These are phyloP conservation scores for Ellobius talpinus DNA, from an alignment of 2,113 vertebrate genomes.

Conservation along the genomic window DNA sequence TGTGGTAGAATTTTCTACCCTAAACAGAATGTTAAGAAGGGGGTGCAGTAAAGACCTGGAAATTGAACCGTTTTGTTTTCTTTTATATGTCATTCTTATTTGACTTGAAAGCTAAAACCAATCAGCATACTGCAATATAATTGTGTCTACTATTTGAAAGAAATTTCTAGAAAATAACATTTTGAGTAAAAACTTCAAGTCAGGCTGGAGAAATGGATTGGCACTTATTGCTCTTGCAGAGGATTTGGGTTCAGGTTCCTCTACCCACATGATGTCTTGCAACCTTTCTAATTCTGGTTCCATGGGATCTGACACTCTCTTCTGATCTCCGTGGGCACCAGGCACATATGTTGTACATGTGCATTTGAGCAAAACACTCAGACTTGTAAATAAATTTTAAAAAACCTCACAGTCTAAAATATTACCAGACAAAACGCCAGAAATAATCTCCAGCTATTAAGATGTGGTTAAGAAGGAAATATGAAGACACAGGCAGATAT, in stretches of 20 bases:
- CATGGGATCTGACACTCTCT: neutral
- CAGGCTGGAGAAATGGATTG: neutral
- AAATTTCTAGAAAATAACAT: slow-evolving; percentile 38
- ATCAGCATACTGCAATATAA: slow-evolving; percentile 24
- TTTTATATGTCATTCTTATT: slow-evolving; percentile 61
- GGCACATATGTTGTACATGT: neutral
- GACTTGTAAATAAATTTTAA: neutral
- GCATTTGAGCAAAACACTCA: neutral
- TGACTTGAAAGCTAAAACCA: slow-evolving; percentile 16
- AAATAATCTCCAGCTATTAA: neutral
- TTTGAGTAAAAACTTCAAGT: slow-evolving; percentile 33
- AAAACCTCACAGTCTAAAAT: neutral
- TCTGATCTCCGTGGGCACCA: neutral
- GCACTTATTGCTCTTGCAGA: neutral
- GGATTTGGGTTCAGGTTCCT: neutral
- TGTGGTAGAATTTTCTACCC: slow-evolving; percentile 74
- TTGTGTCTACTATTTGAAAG: neutral
- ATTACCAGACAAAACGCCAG: neutral
- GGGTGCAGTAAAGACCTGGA: slow-evolving; percentile 68
- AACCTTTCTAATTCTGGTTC: neutral
- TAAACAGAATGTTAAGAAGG: slow-evolving; percentile 69
- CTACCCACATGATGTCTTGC: neutral
- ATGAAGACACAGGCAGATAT: neutral
- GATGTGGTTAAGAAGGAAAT: neutral
- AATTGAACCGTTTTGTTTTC: slow-evolving; percentile 57